Evolutionary conservation across 2,113 vertebrate species (phyloP).

Genomic region (Nesoenas mayeri): DNA sequence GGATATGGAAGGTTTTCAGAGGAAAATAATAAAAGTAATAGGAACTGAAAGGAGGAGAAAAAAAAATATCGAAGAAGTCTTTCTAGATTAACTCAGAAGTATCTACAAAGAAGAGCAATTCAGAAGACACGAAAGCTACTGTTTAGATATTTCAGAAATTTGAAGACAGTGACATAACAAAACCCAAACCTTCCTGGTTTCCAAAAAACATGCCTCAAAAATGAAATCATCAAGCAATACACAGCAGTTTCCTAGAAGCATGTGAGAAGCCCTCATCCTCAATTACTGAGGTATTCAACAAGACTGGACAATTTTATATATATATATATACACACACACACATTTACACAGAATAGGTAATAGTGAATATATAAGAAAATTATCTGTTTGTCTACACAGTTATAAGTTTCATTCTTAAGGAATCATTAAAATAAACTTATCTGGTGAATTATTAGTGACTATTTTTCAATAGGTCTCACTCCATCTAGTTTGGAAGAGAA

Average conservation of each 20-base stretch:
- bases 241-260: neutral
- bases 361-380: neutral
- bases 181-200: neutral
- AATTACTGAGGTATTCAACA: neutral
- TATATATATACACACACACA: rapidly evolving
- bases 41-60: neutral
- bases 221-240: neutral
- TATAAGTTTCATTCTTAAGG: neutral
- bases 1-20: neutral
- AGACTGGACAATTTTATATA: neutral
- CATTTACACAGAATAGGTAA: neutral
- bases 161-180: neutral
- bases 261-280: neutral
- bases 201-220: neutral
- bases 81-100: neutral
- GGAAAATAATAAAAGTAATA: neutral
- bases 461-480: neutral
- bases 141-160: neutral
- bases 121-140: neutral
- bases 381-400: neutral
- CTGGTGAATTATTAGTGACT: neutral
- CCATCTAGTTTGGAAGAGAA: neutral
- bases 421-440: neutral
- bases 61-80: neutral
- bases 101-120: neutral